Base-by-base conservation (phyloP, 2,113 vertebrate species). In the Pedionomus torquatus region DNA sequence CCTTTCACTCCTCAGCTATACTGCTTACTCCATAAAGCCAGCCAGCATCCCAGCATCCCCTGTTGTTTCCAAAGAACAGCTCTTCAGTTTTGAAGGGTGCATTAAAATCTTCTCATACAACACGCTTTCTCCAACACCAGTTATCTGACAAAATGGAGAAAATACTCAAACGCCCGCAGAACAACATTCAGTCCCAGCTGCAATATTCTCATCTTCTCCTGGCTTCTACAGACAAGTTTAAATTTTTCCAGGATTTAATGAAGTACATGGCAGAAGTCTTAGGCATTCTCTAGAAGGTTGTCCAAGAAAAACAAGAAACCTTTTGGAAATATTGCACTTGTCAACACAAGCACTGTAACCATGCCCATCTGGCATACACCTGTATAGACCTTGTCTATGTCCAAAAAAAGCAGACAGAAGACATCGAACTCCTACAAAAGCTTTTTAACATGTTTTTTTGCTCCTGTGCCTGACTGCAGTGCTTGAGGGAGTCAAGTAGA, bases 331-430 rank as follows among this genome's bases (percentile, higher is more conserved):
- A 68, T 14, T 93, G 69, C 52, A 25, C 69, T 95, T 96, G 89
- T 95, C 94, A 96, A 91, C 94, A 93, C 83, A 75, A 60, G 86
- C 11, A 57, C 23, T 87, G 89, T 84, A 71, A 70, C 91, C 69
- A 20, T 96, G 83, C 83, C 96, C 94, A 95, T 95, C 91, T 97
- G 96, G 96, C 94, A 95, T 82, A 96, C 95, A 97, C 96, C 96
- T 96, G 96, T 91, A 82, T 64, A 94, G 95, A 89, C 52, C 87
- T n/a, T 89, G 39, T 1, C 33, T 55, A 25, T 55, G 39, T 93
- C 95, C 91, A 96, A 89, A 83, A 84, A 81, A 94, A 97, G 83
- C 95, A 94, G 80, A 41, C 0, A 0, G 74, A 93, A 94, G 58
- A 80, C 64, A 88, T 80, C 66, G 57, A 86, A 15, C 79, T 95